Conservation (phyloP, 2,797 vertebrate genomes). For the Semotilus atromaculatus region DNA sequence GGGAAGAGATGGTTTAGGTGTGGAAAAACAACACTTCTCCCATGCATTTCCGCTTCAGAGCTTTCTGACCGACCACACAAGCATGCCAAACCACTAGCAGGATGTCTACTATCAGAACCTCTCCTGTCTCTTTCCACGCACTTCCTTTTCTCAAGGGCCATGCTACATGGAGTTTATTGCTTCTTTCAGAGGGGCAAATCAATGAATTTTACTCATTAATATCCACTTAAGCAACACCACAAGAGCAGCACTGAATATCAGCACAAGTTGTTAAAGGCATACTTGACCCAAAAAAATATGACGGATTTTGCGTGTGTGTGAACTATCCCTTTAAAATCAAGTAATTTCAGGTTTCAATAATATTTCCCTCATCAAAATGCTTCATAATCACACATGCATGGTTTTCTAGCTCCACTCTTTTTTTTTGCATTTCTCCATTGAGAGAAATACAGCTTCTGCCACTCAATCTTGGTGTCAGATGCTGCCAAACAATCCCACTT, state of each 20-base stretch:
- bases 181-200: slow-evolving; percentile 14
- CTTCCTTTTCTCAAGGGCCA: not conserved
- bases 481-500: not conserved
- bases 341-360: not conserved
- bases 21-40: slow-evolving; percentile 74
- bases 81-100: slow-evolving; percentile 36
- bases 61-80: slow-evolving; percentile 62
- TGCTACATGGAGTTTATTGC: slow-evolving; percentile 28
- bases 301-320: not conserved
- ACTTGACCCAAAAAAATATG: not conserved
- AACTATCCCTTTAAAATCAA: slow-evolving; percentile 8
- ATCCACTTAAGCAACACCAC: not conserved
- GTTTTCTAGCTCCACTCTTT: not conserved
- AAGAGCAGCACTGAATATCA: not conserved
- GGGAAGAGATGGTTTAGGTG: slow-evolving; percentile 56
- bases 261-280: not conserved
- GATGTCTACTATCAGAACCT: slow-evolving; percentile 5
- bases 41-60: slow-evolving; percentile 63
- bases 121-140: not conserved
- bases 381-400: not conserved
- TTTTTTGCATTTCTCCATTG: not conserved
- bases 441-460: not conserved
- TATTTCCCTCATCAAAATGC: not conserved
- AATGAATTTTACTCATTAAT: not conserved
- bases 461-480: not conserved